A percentile compares a stretch with the other conserved stretches of the same genome.
These are phyloP conservation scores for Nemurella pictetii DNA, from an alignment of 2,888 invertebrate species.

Conservation along the genomic window DNA sequence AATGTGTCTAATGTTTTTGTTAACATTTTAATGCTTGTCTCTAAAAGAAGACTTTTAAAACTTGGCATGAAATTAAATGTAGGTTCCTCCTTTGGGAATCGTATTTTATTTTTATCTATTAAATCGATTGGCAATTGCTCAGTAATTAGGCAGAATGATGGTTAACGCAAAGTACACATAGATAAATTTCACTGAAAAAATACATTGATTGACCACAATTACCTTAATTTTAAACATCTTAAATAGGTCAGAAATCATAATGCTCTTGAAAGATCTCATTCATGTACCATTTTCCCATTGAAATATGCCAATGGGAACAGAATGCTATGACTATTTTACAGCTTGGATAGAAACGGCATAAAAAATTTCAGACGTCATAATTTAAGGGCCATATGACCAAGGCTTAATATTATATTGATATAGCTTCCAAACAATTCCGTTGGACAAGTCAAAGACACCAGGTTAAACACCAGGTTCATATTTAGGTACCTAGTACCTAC, in stretches of 20 bases:
- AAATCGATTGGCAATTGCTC: slow-evolving; percentile 1
- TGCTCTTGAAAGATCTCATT: background rate
- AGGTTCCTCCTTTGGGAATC: background rate
- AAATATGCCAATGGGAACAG: background rate
- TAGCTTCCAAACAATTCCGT: background rate
- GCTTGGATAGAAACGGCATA: too few relatives aligned
- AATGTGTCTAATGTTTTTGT: background rate
- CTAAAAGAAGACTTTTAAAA: background rate
- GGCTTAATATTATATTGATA: background rate
- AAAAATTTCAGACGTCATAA: background rate
- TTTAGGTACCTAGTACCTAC: background rate
- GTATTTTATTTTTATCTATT: background rate
- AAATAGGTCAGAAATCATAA: background rate
- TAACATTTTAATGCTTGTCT: background rate
- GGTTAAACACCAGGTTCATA: background rate
- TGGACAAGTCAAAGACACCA: background rate
- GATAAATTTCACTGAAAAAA: too few relatives aligned
- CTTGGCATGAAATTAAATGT: background rate
- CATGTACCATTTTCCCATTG: background rate
- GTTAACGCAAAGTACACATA: background rate
- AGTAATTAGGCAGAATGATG: slow-evolving; percentile 13
- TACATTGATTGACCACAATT: background rate
- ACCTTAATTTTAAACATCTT: background rate
- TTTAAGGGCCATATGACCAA: background rate
- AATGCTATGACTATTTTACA: background rate